Evolutionary conservation across 2,888 invertebrate species (phyloP).

Genomic region (Ceriagrion tenellum): DNA sequence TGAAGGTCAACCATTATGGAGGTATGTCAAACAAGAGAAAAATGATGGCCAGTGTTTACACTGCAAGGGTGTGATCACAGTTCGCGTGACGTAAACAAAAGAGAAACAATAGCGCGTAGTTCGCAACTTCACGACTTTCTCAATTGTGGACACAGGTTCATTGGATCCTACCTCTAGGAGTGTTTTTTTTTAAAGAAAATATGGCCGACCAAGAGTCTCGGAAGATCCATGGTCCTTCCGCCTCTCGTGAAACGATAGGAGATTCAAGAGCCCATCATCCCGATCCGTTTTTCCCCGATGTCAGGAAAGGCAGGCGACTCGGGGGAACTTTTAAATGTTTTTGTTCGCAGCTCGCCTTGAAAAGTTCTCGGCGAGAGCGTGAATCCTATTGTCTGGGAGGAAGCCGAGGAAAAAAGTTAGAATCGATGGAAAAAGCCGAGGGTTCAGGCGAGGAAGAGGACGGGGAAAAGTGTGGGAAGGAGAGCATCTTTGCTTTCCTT

Average conservation of each 20-base stretch:
- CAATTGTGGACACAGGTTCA: neutral
- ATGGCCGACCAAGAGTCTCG: neutral
- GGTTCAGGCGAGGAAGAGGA: neutral
- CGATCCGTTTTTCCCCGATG: neutral
- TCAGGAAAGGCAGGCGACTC: neutral
- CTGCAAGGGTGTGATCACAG: too few relatives aligned
- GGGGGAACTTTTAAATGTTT: neutral
- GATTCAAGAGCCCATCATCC: neutral
- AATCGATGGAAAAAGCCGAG: neutral
- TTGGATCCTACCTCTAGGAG: neutral
- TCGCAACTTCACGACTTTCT: neutral
- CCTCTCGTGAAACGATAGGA: neutral
- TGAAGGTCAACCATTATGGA: too few relatives aligned
- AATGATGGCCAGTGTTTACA: too few relatives aligned
- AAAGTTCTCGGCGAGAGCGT: neutral
- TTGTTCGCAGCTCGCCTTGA: neutral
- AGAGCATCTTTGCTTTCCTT: too few relatives aligned
- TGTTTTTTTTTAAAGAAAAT: neutral
- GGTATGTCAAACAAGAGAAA: too few relatives aligned
- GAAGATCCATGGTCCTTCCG: neutral
- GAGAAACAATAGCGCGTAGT: neutral
- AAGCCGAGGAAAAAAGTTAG: neutral
- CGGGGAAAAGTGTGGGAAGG: too few relatives aligned
- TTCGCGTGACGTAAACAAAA: neutral
- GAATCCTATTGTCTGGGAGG: slow-evolving; percentile 19